Base-by-base conservation (phyloP, 2,797 vertebrate species). In the Sebastes reedi region DNA sequence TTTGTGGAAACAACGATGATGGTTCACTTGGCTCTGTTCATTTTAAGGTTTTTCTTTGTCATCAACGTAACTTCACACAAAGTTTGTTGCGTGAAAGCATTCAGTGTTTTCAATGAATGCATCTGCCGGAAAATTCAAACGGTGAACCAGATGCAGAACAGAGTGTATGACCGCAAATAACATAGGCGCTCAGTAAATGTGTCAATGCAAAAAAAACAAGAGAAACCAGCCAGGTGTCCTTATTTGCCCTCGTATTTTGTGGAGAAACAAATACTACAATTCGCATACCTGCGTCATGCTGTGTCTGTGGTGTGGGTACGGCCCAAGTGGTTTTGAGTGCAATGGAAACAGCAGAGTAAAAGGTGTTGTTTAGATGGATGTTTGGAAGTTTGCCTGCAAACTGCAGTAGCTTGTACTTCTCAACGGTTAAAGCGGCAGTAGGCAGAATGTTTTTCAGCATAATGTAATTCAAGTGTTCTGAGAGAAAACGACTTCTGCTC, bases 1-100 rank as follows among this genome's bases (percentile, higher is more conserved):
- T 42, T 61, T 27, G 24, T 65, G 77, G 69, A 80, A 73, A 73
- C 62, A 50, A 7, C 3, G 1, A 59, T 36, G 42, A 66, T 61
- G 59, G 64, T 77, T 80, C 32, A 36, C 70, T 67, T 59, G 72
- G 46, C 75, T 61, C 14, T 50, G 12, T 36, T 39, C 7, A 46
- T 24, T 77, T 69, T 5, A 42, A 50, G 52, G 32, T 66, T 30
- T 29, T 74, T 27, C 46, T 24, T 52, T 62, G 60, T 64, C 42
- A 67, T 83, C 59, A 56, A 12, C 7, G 2, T 20, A 36, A 64
- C 50, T 55, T 64, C 20, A 55, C n/a, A 75, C 52, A 22, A 16
- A 39, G 50, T 52, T 52, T 58, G 27, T 67, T 67, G 42, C 32
- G 14, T 68, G 50, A 77, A 72, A 18, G 4, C 24, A 29, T 61